Evolutionary conservation across 2,888 invertebrate species (phyloP).

Genomic region (Drosophila algonquin): DNA sequence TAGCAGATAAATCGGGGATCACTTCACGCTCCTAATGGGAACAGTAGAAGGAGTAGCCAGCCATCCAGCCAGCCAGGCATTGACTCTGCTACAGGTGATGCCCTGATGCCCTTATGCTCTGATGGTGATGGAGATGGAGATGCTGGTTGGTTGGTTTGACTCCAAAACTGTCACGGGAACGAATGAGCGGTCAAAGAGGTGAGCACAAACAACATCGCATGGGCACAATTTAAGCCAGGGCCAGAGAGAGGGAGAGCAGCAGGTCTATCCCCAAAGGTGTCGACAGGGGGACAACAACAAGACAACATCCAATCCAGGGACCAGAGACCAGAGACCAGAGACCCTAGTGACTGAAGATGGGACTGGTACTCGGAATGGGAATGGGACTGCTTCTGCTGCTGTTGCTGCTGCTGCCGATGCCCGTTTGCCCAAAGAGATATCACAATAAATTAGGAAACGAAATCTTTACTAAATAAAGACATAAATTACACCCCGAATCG

Average conservation of each 20-base stretch:
- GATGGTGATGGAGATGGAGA: conserved; percentile 5
- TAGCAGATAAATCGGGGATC: conserved; percentile 84
- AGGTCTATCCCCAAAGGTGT: conserved; percentile 60
- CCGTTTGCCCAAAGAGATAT: conserved; percentile 81
- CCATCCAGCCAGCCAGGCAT: not conserved
- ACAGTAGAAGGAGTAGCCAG: conserved; percentile 27
- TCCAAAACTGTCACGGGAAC: conserved; percentile 51
- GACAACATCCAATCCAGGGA: conserved; percentile 25
- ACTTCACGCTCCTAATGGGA: conserved; percentile 84
- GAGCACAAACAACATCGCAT: conserved; percentile 82
- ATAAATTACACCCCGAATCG: conserved; percentile 82
- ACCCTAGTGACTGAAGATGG: conserved; percentile 30
- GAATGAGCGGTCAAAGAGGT: conserved; percentile 80
- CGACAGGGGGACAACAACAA: conserved; percentile 51
- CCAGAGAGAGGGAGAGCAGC: conserved; percentile 11
- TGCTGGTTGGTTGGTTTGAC: not conserved
- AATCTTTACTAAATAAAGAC: conserved; percentile 84
- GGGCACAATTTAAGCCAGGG: conserved; percentile 73
- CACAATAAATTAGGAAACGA: conserved; percentile 84
- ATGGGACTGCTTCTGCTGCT: conserved; percentile 21
- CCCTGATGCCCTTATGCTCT: conserved; percentile 9
- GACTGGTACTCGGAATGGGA: conserved; percentile 8
- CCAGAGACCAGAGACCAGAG: conserved; percentile 15
- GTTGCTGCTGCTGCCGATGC: conserved; percentile 44
- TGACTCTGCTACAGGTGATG: conserved; percentile 50